phyloP scores from a whole-genome alignment of 1,140 invertebrate genomes.

The Macrotrachela quadricornifera region DNA sequence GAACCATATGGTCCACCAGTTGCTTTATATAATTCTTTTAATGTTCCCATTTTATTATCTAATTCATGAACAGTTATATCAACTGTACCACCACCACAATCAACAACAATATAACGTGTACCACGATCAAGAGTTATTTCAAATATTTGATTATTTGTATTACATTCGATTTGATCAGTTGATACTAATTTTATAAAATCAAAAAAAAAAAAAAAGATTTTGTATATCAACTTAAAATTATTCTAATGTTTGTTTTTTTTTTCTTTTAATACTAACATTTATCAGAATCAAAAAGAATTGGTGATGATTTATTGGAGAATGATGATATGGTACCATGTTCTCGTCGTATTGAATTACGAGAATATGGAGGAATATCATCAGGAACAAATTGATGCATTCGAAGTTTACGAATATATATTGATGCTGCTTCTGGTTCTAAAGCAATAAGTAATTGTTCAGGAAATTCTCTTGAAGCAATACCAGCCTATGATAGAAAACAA shows the following conservation, averaged over 20 bases:
- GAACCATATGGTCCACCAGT: slow-evolving; percentile 40
- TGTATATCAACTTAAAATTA: no score
- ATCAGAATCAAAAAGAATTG: no score
- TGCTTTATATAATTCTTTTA: slow-evolving; percentile 40
- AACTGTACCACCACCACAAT: slow-evolving; percentile 42
- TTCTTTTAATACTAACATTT: no score
- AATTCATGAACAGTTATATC: slow-evolving; percentile 44
- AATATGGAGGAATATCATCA: slow-evolving; percentile 15
- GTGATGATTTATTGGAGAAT: no score
- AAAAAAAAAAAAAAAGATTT: no score
- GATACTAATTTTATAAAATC: no score
- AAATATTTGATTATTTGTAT: no score
- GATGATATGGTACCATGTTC: no score
- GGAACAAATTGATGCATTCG: slow-evolving; percentile 34
- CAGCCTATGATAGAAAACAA: slow-evolving; percentile 27
- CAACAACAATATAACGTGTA: slow-evolving; percentile 38
- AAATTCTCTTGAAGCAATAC: slow-evolving; percentile 29
- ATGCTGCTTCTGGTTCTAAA: slow-evolving; percentile 41
- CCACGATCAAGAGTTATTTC: slow-evolving; percentile 23
- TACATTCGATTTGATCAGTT: no score
- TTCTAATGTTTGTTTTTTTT: no score
- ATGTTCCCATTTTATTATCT: slow-evolving; percentile 21
- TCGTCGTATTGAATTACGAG: no score
- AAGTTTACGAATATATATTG: slow-evolving; percentile 38
- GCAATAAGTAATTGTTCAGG: slow-evolving; percentile 38